phyloP scores from a whole-genome alignment of 2,113 vertebrate species.

The Poecilia latipinna region DNA sequence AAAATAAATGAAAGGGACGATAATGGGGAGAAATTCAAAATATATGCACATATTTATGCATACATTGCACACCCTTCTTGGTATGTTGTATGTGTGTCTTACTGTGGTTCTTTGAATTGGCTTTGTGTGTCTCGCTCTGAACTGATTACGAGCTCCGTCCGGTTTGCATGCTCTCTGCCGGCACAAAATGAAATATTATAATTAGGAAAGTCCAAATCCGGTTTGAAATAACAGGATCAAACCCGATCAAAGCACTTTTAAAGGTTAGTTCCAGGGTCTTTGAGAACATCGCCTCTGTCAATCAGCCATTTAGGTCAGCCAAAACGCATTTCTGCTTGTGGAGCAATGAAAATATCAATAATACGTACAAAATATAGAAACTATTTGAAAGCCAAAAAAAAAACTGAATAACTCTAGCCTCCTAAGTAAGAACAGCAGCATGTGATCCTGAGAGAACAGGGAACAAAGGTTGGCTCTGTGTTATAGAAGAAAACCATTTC shows the following conservation, averaged over 20 bases:
- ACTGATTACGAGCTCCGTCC: conserved; percentile 13
- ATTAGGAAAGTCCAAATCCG: background rate
- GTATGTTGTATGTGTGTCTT: conserved; percentile 3
- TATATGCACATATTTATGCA: conserved; percentile 72
- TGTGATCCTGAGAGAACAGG: no score
- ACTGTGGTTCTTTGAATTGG: conserved; percentile 6
- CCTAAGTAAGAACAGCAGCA: no score
- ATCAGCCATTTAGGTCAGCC: background rate
- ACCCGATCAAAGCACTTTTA: background rate
- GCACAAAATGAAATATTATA: background rate
- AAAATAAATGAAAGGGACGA: conserved; percentile 64
- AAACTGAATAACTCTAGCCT: no score
- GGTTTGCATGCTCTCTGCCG: background rate
- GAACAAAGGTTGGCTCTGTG: no score
- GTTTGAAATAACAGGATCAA: background rate
- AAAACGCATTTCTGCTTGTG: background rate
- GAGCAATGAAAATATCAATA: background rate
- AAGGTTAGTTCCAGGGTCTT: background rate
- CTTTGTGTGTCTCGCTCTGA: conserved; percentile 10
- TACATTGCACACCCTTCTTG: conserved; percentile 45
- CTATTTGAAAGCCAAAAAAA: no score
- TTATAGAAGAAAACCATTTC: no score
- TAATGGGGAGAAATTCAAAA: conserved; percentile 52
- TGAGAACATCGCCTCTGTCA: background rate
- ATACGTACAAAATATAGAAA: background rate